These are phyloP conservation scores for Micromys minutus DNA, from an alignment of 2,113 vertebrate species.

Conservation along the genomic window DNA sequence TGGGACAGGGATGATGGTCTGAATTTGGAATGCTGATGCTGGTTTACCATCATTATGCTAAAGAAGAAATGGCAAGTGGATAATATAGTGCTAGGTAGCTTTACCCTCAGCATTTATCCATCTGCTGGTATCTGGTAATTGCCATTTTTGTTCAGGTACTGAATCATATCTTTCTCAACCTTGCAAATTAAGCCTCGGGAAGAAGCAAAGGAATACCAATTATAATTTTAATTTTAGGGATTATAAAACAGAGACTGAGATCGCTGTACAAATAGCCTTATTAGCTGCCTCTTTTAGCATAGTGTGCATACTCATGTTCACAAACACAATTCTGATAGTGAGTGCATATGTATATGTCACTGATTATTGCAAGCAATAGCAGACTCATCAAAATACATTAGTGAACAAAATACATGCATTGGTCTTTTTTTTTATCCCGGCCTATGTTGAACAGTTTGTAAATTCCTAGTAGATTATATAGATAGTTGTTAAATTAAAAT, in stretches of 20 bases:
- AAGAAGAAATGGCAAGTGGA: not conserved
- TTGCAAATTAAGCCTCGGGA: conserved; percentile 1
- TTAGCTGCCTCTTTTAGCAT: not conserved
- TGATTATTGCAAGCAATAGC: not conserved
- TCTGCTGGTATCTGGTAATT: not conserved
- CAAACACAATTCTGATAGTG: not conserved
- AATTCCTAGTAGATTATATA: conserved; percentile 51
- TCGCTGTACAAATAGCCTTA: not conserved
- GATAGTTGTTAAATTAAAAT: conserved; percentile 68
- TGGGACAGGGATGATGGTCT: not conserved
- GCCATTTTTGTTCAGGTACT: not conserved
- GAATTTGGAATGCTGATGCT: not conserved
- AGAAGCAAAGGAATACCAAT: not conserved
- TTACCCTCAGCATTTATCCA: not conserved
- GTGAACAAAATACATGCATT: conserved; percentile 18
- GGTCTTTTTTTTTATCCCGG: conserved; percentile 40
- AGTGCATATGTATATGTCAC: not conserved
- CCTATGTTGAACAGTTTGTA: conserved; percentile 24
- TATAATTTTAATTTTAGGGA: conserved; percentile 46
- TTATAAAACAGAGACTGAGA: conserved; percentile 3
- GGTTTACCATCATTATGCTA: not conserved
- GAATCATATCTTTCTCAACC: not conserved
- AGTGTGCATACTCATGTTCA: not conserved
- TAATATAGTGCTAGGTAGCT: not conserved
- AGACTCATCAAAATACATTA: not conserved